phyloP scores from a whole-genome alignment of 2,113 vertebrate genomes.

The Aplodontia rufa region DNA sequence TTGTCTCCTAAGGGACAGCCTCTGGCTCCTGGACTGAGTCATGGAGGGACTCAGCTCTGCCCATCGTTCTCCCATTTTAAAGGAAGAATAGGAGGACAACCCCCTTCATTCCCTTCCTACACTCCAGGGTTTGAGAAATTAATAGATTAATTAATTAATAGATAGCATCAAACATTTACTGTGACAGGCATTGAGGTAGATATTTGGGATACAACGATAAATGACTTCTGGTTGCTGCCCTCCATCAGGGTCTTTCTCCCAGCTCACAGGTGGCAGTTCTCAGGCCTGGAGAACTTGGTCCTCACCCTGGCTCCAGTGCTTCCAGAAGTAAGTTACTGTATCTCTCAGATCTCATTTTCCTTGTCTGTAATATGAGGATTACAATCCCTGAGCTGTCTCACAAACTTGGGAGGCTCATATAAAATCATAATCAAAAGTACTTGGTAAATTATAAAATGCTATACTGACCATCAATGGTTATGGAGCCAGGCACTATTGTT shows the following conservation, averaged over 20 bases:
- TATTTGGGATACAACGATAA: neutral
- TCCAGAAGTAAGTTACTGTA: neutral
- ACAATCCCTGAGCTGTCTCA: neutral
- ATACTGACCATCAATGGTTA: neutral
- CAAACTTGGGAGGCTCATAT: neutral
- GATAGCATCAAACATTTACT: neutral
- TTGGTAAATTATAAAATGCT: neutral
- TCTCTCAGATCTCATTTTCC: neutral
- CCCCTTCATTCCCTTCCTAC: neutral
- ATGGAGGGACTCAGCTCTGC: neutral
- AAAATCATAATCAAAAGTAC: neutral
- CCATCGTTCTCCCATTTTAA: neutral
- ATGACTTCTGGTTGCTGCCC: neutral
- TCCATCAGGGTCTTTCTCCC: neutral
- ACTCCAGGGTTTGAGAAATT: neutral
- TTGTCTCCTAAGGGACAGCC: neutral
- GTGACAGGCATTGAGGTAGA: neutral
- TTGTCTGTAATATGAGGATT: neutral
- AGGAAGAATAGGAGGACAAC: neutral
- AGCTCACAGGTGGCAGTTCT: neutral
- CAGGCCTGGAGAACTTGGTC: neutral
- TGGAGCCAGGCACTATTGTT: neutral
- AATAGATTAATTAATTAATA: neutral
- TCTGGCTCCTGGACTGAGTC: neutral
- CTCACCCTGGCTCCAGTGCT: neutral